Evolutionary conservation across 2,797 vertebrate genomes (phyloP).

Genomic region (Miichthys miiuy): DNA sequence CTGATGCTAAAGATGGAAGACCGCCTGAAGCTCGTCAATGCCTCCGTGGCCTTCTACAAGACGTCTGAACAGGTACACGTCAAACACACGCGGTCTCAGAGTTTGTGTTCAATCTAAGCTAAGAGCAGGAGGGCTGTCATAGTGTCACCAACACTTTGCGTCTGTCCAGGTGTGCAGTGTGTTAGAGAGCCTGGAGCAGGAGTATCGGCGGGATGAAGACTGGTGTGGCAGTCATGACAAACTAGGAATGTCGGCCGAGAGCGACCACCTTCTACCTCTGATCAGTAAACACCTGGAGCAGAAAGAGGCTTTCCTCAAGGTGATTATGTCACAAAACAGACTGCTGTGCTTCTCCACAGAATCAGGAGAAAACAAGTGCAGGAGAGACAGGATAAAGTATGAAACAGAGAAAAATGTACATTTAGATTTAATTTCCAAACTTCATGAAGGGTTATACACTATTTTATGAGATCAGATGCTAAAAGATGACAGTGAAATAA

Average conservation of each 20-base stretch:
- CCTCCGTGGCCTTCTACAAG: constrained; percentile 98
- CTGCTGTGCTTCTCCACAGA: not conserved
- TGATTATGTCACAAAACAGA: constrained; percentile 54
- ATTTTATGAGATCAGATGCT: not conserved
- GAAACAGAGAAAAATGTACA: not conserved
- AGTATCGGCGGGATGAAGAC: constrained; percentile 96
- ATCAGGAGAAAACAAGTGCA: not conserved
- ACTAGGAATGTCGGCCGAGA: constrained; percentile 89
- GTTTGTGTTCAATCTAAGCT: not conserved
- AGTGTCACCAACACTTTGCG: not conserved
- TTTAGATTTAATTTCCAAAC: not conserved
- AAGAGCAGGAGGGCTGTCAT: not conserved
- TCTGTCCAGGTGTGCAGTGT: constrained; percentile 94
- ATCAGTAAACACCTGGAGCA: constrained; percentile 99
- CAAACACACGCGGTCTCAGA: not conserved
- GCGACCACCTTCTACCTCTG: constrained; percentile 94
- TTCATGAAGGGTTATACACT: not conserved
- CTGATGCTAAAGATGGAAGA: constrained; percentile 99
- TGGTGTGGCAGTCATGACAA: constrained; percentile 98
- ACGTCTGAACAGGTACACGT: constrained; percentile 95
- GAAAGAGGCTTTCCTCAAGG: constrained; percentile 99
- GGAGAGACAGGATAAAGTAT: not conserved
- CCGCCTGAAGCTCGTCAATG: constrained; percentile 96
- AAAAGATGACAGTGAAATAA: not conserved
- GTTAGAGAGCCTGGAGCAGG: constrained; percentile 96